Base-by-base conservation (phyloP, 2,888 invertebrate species). In the Drosophila emarginata region DNA sequence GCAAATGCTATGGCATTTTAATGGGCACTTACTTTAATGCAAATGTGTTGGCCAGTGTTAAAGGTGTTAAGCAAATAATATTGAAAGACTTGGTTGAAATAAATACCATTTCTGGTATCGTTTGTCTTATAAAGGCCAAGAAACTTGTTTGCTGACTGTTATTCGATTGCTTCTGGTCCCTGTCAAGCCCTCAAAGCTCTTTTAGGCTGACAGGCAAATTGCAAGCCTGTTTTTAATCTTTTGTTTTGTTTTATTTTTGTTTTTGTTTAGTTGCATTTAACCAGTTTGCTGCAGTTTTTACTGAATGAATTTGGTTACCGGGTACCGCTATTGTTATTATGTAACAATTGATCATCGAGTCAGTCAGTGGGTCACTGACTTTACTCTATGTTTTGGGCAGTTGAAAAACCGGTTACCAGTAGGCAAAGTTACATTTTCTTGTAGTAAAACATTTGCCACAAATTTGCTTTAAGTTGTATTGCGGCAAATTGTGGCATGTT, bases 361-460 rank as follows among this genome's bases (percentile, higher is more conserved):
- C 61, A 86, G 88, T 86, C 84, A 84, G 88, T 84, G 79, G 87
- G 84, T 84, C 88, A 84, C 54, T 87, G 84, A 84, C 84, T 84
- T 67, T 45, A 45, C 40, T 18, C 15, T 15, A 3, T 63, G 32
- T 54, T 28, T 50, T 50, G 1, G 7, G 63, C 50, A 51, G 56
- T 63, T 14, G 26, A 6, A 53, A 57, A 57, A 57, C 56, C 37
- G 56, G 56, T 57, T 28, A 18, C 7, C 18, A 45, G 6, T 4
- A 11, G 9, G 18, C 15, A 12, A 18, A 15, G 53, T 32, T 18
- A 45, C 21, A 7, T 45, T 21, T 7, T 1, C 9, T 2, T 14
- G 45, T 45, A 21, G 45, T 45, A 45, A 21, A 45, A 3, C 1
- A 4, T 18, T 45, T 18, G 9, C 40, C 40, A 45, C 11, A 45